Evolutionary conservation across 2,888 invertebrate genomes (phyloP), one percentile per base, ranked within the genome.

Genomic region (Drosophila ochracea): DNA sequence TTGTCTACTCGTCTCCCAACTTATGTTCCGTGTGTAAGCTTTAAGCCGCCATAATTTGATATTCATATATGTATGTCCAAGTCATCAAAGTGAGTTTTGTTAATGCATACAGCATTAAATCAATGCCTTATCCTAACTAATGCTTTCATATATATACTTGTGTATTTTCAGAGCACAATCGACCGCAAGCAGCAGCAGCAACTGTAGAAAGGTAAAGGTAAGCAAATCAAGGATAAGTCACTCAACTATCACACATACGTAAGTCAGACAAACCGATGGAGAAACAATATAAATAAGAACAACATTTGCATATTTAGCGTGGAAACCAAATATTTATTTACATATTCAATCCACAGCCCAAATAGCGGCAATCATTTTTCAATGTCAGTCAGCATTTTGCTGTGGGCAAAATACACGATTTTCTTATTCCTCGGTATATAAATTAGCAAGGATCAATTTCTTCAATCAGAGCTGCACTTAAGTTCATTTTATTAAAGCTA

Each of bases 11-110:
- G 31, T 13, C 35, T 31, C 54, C 4, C n/a, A 31, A 53, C 35
- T 47, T 47, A n/a, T 67, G 30, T 31, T 67, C 54, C 25, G 9
- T 66, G 41, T 19, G 7, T 79, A 67, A 84, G 89, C 82, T 84
- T 76, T 86, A 84, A 79, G 89, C 77, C 70, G 59, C 66, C 75
- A 82, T 79, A 79, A 86, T 82, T 84, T 89, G 84, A 84, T 85
- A 85, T 85, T 86, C 79, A 89, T 82, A 74, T 72, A 65, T 74
- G 73, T 76, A 61, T 76, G 76, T 73, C 54, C 59, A 54, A 62
- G 76, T 69, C 71, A 76, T 84, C 82, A 76, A 73, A 77, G 68
- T 59, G 67, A 76, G 62, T 89, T 72, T 68, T 57, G 70, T 76
- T 86, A 78, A 72, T 81, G 82, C 52, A 35, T 63, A 73, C 68